Base-by-base conservation (phyloP, 2,888 invertebrate species). In the Gasteruption jaculator region DNA sequence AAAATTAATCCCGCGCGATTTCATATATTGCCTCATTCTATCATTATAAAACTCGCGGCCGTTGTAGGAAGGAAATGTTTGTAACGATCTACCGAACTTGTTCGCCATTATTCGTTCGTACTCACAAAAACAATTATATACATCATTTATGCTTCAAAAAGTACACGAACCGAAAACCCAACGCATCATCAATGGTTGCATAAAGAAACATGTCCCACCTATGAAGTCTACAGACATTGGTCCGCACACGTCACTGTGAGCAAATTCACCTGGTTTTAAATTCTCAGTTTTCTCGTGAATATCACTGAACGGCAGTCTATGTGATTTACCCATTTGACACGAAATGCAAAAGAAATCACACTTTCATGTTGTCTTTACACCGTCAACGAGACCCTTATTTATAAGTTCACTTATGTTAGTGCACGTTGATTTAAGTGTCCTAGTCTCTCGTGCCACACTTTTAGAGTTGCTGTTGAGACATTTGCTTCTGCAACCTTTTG, bases 61-160 rank as follows among this genome's bases (percentile, higher is more conserved):
- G n/a, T 24, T 24, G n/a, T 24, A 7, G n/a, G n/a, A 8, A 8
- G 7, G 7, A 8, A 24, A n/a, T 8, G n/a, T 24, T 24, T 24
- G 7, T n/a, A 24, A 8, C n/a, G 24, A n/a, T n/a, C n/a, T 24
- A 8, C n/a, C 24, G n/a, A 24, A 24, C n/a, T 24, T 24, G n/a
- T 24, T 24, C 7, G 7, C n/a, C 7, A 24, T 24, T 7, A n/a
- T n/a, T n/a, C 24, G 7, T n/a, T 24, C 24, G n/a, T 8, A 24
- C 24, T 24, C 24, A 7, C n/a, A 8, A 24, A 24, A 24, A 24
- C 7, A 8, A n/a, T 24, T 7, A 24, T 8, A 24, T 8, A 24
- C n/a, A 24, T 24, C 24, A 24, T 24, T 24, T 24, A 24, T 24
- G n/a, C n/a, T 24, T 24, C n/a, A 24, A n/a, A 24, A 24, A 24